Percentiles rank a stretch among this genome's conserved stretches.
These are phyloP conservation scores for Trichogramma pretiosum DNA, from an alignment of 1,140 invertebrate genomes.

Conservation along the genomic window DNA sequence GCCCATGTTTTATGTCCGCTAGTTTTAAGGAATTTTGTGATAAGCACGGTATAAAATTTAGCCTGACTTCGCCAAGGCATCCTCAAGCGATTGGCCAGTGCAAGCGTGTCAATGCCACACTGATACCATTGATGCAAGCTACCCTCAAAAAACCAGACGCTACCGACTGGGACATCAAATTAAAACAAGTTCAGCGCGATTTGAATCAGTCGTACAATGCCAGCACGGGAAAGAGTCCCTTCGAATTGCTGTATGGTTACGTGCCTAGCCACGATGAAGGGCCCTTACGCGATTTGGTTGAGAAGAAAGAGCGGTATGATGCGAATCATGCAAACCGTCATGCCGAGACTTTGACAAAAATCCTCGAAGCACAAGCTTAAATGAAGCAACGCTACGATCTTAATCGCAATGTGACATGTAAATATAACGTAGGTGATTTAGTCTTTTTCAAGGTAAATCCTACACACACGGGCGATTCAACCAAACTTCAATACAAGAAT, in stretches of 20 bases:
- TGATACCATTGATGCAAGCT: background rate
- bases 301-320: background rate
- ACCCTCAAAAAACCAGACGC: background rate
- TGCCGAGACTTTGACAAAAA: background rate
- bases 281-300: background rate
- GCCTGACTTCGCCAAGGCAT: background rate
- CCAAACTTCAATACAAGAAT: background rate
- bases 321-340: too few species aligned
- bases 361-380: background rate
- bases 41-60: background rate
- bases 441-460: background rate
- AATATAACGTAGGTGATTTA: background rate
- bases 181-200: background rate
- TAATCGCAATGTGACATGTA: background rate
- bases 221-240: too few species aligned
- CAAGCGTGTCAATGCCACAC: constrained; percentile 1
- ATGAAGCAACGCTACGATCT: background rate
- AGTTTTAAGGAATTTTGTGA: background rate
- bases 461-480: background rate
- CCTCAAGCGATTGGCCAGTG: background rate
- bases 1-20: background rate
- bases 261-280: background rate
- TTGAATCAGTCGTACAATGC: background rate
- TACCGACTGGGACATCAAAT: background rate
- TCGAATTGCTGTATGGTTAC: constrained; percentile 5